Evolutionary conservation across 2,113 vertebrate species (phyloP).

Genomic region (Clarias gariepinus): DNA sequence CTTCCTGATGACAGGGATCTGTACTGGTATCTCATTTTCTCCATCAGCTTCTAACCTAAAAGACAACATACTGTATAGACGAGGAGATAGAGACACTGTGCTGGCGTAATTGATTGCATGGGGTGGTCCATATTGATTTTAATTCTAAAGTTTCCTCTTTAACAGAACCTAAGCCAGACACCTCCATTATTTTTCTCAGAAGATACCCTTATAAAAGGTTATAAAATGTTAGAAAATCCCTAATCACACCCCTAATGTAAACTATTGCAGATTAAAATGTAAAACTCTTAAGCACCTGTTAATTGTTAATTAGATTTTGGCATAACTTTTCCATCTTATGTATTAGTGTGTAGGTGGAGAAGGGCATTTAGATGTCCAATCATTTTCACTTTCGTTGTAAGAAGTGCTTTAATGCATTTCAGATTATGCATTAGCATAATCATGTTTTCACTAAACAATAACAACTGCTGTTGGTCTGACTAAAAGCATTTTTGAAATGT

Average conservation of each 20-base stretch:
- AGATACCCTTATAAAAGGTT: not conserved
- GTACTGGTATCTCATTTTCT: not conserved
- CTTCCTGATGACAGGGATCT: not conserved
- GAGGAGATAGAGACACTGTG: not conserved
- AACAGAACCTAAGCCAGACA: not conserved
- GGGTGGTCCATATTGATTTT: not conserved
- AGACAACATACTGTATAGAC: not conserved
- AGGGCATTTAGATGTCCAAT: not conserved
- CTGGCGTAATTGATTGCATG: not conserved
- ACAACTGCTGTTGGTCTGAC: not conserved
- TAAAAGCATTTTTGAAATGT: not conserved
- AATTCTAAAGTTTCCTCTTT: not conserved
- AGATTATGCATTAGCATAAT: not conserved
- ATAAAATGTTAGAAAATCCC: not conserved
- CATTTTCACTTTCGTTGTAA: not conserved
- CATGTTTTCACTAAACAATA: not conserved
- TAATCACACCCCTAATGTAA: not conserved
- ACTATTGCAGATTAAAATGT: not conserved
- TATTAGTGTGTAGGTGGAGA: not conserved
- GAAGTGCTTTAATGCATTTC: not conserved
- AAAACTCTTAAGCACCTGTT: not conserved
- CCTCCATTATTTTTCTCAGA: not conserved
- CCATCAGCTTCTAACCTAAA: not conserved
- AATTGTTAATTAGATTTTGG: no score
- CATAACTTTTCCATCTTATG: not conserved